Base-by-base conservation (phyloP, 2,888 invertebrate species). In the Erynnis tages region DNA sequence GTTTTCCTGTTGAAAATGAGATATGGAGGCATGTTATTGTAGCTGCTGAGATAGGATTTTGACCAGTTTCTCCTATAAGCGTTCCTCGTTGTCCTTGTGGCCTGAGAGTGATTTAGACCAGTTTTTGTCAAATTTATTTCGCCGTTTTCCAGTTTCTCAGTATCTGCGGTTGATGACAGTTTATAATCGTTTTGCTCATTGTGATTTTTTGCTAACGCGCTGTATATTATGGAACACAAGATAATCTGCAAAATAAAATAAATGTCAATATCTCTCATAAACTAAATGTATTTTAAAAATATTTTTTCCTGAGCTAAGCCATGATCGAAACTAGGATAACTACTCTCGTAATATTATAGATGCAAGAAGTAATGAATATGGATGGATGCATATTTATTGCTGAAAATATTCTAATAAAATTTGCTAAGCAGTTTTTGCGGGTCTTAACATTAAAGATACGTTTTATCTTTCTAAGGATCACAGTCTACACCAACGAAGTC, bases 1-100 rank as follows among this genome's bases (percentile, higher is more conserved):
- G 66, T 61, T 60, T 85, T 83, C 53, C 69, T 75, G 46, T 85
- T 87, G 35, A 73, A 85, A 0, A 87, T 82, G 35, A 87, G 66
- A 54, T 87, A 87, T 2, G 85, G 83, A 0, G 86, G 82, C 13
- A 83, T 62, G 13, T 69, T 69, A 40, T 66, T 69, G 43, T 66
- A 60, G 8, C 49, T 55, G 1, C 58, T 65, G 14, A 65, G 62
- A 27, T 54, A 62, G 2, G 60, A 57, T 2, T 62, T 54, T 1
- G 64, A 62, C 73, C 74, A 77, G 50, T 54, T 74, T 7, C 63
- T 61, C 19, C 67, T 63, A 55, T 75, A 69, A 0, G 72, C 59
- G 55, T 63, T 73, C 34, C 74, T 54, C 17, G 35, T 5, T 14
- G 27, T 29, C 35, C 43, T 52, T 29, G 37, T 10, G 4, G 19